Conservation (phyloP, 2,797 vertebrate genomes). For the Natrix natrix region DNA sequence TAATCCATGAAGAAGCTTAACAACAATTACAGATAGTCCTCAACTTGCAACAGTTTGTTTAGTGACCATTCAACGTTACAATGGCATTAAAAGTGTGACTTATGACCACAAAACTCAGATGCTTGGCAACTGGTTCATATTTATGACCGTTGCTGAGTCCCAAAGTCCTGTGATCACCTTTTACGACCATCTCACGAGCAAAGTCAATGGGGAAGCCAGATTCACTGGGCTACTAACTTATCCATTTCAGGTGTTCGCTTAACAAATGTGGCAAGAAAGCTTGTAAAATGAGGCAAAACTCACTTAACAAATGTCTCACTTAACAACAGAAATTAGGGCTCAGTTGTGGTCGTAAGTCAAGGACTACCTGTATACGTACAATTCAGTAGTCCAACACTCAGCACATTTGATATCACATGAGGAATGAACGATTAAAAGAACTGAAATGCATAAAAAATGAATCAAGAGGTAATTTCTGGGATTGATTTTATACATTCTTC, state of each 20-base stretch:
- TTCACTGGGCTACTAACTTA: background rate
- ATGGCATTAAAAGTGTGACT: background rate
- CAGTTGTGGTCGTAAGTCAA: background rate
- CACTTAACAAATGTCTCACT: background rate
- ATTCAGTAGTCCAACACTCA: background rate
- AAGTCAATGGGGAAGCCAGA: background rate
- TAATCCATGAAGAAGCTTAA: background rate
- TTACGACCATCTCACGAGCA: background rate
- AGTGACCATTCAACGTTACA: background rate
- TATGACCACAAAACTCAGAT: background rate
- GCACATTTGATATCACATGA: background rate
- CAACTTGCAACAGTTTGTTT: background rate
- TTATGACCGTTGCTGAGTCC: background rate
- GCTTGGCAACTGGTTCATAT: background rate
- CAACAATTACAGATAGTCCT: background rate
- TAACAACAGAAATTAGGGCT: background rate
- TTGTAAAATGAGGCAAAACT: background rate
- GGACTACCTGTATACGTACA: no score
- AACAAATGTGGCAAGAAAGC: background rate
- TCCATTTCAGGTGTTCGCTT: background rate
- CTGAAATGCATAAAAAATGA: background rate
- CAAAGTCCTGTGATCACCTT: background rate
- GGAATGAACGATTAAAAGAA: no score
- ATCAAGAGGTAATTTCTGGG: background rate
- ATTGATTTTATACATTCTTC: background rate